Evolutionary conservation across 2,797 vertebrate species (phyloP).

Genomic region (Fistularia commersonii): DNA sequence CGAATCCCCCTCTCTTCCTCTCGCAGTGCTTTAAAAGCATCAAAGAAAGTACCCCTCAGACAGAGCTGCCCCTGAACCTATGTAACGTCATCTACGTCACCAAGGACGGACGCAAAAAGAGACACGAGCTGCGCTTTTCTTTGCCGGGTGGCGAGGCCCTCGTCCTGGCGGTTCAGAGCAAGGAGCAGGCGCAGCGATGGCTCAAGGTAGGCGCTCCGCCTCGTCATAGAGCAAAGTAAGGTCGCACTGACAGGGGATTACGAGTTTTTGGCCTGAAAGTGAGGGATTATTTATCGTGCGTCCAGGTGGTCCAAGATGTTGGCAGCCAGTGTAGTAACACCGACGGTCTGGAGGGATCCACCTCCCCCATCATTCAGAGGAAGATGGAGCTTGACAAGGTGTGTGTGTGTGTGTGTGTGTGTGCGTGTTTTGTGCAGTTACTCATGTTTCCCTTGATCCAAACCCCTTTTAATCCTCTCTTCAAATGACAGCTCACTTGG

Average conservation of each 20-base stretch:
- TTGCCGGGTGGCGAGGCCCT: constrained; percentile 86
- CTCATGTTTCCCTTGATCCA: not conserved
- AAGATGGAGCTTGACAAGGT: constrained; percentile 94
- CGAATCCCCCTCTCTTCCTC: too few species aligned
- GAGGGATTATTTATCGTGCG: constrained; percentile 6
- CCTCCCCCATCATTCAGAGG: constrained; percentile 85
- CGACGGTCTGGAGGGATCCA: constrained; percentile 72
- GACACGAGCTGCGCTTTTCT: constrained; percentile 92
- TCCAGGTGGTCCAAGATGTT: constrained; percentile 89
- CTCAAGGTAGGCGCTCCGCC: constrained; percentile 80
- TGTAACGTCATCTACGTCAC: constrained; percentile 90
- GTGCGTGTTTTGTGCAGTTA: not conserved
- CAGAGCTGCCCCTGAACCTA: constrained; percentile 83
- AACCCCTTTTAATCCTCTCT: too few species aligned
- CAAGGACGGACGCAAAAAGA: constrained; percentile 94
- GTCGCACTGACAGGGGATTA: not conserved
- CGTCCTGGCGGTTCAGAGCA: constrained; percentile 93
- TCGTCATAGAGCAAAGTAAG: not conserved
- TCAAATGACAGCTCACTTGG: too few species aligned
- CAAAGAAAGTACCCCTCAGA: constrained; percentile 87
- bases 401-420: constrained; percentile 12
- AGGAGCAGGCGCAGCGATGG: constrained; percentile 96
- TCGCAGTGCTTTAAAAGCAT: constrained; percentile 94
- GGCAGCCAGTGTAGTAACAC: constrained; percentile 72
- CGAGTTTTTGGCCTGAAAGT: not conserved